These are phyloP conservation scores for Pissodes strobi DNA, from an alignment of 1,140 invertebrate genomes.

Conservation along the genomic window DNA sequence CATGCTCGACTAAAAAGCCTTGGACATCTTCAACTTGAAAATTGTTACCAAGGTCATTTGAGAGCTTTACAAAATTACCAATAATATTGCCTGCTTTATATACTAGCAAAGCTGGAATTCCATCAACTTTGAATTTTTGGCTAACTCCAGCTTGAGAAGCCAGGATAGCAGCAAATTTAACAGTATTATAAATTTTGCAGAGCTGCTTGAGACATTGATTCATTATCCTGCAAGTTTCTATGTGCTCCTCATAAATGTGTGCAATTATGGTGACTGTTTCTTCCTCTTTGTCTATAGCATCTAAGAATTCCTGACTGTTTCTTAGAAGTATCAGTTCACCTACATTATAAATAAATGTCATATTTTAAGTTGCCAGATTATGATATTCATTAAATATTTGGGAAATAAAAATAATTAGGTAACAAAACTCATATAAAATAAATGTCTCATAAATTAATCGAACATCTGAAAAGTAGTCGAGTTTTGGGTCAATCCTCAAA, in stretches of 20 bases:
- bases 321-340: conserved; percentile 64
- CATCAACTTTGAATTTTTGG: conserved; percentile 79
- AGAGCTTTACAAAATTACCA: conserved; percentile 89
- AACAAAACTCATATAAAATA: too few relatives aligned
- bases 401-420: too few relatives aligned
- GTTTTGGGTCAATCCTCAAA: too few relatives aligned
- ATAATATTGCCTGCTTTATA: conserved; percentile 91
- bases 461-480: too few relatives aligned
- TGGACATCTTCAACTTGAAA: conserved; percentile 91
- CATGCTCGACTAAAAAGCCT: conserved; percentile 85
- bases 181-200: conserved; percentile 78
- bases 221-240: conserved; percentile 80
- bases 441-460: too few relatives aligned
- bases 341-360: too few relatives aligned
- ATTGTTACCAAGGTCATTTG: conserved; percentile 86
- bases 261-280: conserved; percentile 84
- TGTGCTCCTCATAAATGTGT: conserved; percentile 83
- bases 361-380: too few relatives aligned
- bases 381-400: background rate
- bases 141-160: conserved; percentile 77
- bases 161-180: conserved; percentile 90
- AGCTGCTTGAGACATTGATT: conserved; percentile 82
- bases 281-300: conserved; percentile 88
- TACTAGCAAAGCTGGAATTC: conserved; percentile 88
- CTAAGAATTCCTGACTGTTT: conserved; percentile 77